phyloP scores from a whole-genome alignment of 2,797 vertebrate species.

The Coregonus ussuriensis region DNA sequence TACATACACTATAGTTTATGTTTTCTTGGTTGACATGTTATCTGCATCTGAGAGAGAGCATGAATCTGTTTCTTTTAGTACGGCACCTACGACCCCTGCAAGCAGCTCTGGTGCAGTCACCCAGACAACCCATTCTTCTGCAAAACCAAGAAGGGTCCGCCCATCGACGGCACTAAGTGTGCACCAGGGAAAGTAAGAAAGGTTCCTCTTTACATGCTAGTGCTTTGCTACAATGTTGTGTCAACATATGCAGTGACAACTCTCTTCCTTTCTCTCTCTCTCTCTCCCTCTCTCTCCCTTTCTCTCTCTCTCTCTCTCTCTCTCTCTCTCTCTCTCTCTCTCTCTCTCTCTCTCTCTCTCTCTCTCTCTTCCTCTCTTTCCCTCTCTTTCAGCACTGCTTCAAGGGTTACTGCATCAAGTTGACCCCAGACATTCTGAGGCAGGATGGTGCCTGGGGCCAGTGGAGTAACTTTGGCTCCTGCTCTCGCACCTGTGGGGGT shows the following conservation, averaged over 20 bases:
- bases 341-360: background rate
- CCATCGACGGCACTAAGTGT: constrained; percentile 93
- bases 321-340: too few relatives aligned
- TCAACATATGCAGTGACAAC: background rate
- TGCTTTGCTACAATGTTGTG: background rate
- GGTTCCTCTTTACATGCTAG: background rate
- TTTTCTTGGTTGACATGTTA: background rate
- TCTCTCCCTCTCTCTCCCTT: too few relatives aligned
- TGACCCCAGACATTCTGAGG: constrained; percentile 89
- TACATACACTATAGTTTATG: background rate
- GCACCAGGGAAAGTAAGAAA: constrained; percentile 86
- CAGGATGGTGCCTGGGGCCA: constrained; percentile 92
- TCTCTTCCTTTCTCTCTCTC: background rate
- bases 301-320: too few relatives aligned
- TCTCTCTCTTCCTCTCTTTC: background rate
- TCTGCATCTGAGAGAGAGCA: constrained; percentile 1
- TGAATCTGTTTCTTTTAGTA: constrained; percentile 80
- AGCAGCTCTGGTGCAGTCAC: constrained; percentile 96
- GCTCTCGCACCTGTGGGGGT: constrained; percentile 89
- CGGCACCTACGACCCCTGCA: constrained; percentile 89
- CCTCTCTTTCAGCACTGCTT: constrained; percentile 82
- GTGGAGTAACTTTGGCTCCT: constrained; percentile 90
- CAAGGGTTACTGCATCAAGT: constrained; percentile 92
- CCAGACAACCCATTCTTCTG: constrained; percentile 95
- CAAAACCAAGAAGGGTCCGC: constrained; percentile 95